Conservation (phyloP, 1,140 invertebrate genomes). For the Drosophila biarmipes region DNA sequence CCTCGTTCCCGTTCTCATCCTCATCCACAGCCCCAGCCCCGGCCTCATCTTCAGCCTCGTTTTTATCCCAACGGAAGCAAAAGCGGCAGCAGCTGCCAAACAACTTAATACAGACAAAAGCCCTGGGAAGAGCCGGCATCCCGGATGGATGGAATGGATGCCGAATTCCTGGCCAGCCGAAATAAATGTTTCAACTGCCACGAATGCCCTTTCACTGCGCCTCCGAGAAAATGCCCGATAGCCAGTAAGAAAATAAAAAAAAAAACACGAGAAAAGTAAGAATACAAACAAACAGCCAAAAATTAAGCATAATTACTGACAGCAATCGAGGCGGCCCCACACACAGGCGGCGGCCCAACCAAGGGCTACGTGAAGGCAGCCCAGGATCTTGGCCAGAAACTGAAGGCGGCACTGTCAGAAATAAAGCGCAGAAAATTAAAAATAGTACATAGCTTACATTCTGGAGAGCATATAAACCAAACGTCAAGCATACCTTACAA, state of each 20-base stretch:
- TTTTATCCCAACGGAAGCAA: slow-evolving; percentile 49
- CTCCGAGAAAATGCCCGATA: slow-evolving; percentile 25
- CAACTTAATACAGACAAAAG: slow-evolving; percentile 78
- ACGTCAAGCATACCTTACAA: too few species aligned
- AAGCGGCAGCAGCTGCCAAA: slow-evolving; percentile 70
- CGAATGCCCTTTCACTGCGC: slow-evolving; percentile 68
- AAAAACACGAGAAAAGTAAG: slow-evolving; percentile 20
- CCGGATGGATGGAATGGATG: slow-evolving; percentile 35
- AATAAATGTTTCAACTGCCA: slow-evolving; percentile 75
- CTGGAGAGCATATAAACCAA: too few species aligned
- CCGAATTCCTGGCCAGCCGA: slow-evolving; percentile 52
- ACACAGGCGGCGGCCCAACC: slow-evolving; percentile 46
- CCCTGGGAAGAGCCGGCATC: slow-evolving; percentile 25
- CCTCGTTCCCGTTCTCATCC: slow-evolving; percentile 27
- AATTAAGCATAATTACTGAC: slow-evolving; percentile 82
- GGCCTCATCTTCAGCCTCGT: slow-evolving; percentile 16
- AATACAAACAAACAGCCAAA: slow-evolving; percentile 64
- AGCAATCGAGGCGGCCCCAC: slow-evolving; percentile 75
- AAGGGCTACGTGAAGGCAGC: slow-evolving; percentile 64
- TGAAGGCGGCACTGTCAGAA: slow-evolving; percentile 11
- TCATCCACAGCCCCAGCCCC: slow-evolving; percentile 20
- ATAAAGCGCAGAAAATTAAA: neutral
- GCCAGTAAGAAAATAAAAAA: slow-evolving; percentile 27
- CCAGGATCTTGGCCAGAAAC: slow-evolving; percentile 16
- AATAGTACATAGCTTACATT: neutral